Evolutionary conservation across 92 coral and sea anemone species (phyloP).

Genomic region (Phenganax marumi): DNA sequence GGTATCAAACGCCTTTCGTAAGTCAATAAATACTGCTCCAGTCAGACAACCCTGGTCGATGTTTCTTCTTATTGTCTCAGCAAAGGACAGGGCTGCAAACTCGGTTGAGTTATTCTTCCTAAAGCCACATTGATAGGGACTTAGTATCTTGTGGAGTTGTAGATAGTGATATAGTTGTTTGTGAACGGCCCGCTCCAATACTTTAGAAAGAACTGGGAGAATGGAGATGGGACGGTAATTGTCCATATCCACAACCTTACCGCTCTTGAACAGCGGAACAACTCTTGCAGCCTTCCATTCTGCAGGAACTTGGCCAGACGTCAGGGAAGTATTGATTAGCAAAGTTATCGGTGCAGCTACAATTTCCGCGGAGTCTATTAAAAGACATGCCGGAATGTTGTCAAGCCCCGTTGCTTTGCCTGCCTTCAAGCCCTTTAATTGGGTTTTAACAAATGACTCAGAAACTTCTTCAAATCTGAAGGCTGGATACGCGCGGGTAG

Average conservation of each 20-base stretch:
- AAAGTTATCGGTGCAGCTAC: not conserved
- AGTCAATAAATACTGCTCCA: constrained; percentile 42
- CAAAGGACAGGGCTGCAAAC: constrained; percentile 42
- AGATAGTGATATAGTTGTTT: not conserved
- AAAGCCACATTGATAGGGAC: too few species aligned
- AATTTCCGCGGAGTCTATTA: constrained; percentile 46
- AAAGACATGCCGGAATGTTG: not conserved
- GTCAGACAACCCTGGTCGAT: constrained; percentile 31
- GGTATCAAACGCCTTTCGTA: constrained; percentile 63
- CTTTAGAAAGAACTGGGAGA: constrained; percentile 50
- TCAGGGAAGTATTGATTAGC: constrained; percentile 46
- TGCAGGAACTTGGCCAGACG: constrained; percentile 39
- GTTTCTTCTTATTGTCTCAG: constrained; percentile 24
- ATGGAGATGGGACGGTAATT: constrained; percentile 67
- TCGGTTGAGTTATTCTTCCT: constrained; percentile 46
- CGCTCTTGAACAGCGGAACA: constrained; percentile 61
- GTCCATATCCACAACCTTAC: constrained; percentile 52
- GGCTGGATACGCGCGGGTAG: not conserved
- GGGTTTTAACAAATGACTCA: not conserved
- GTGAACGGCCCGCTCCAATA: constrained; percentile 28
- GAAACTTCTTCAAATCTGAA: not conserved
- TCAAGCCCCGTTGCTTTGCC: not conserved
- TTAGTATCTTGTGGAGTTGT: too few species aligned
- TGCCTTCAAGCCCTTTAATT: too few species aligned
- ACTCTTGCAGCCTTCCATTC: constrained; percentile 63